Evolutionary conservation across 2,113 vertebrate species (phyloP), one percentile per base, ranked within the genome.

Genomic region (Dascyllus trimaculatus): DNA sequence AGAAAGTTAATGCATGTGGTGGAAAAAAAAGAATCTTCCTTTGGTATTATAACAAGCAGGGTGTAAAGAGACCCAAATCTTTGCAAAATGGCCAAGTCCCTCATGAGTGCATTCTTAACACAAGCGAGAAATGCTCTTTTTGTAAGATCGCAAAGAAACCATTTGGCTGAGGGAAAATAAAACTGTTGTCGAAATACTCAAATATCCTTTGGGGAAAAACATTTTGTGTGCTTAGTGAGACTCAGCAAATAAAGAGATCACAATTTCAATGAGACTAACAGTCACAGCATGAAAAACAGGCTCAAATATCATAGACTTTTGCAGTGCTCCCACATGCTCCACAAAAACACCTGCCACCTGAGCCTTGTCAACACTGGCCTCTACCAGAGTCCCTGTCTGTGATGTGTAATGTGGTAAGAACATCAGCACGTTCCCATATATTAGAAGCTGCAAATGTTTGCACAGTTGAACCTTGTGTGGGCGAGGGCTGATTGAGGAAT

Each of bases 341-440:
- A 53, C 22, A 48, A 48, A 24, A 49, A 66, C 38, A 70, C 69
- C 35, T 60, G 56, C 57, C 82, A 46, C 81, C 90, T 92, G 87
- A 88, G 65, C 71, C 88, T 87, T 93, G 92, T 95, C 93, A 94
- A 89, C 92, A 92, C 40, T 68, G 82, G 43, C 78, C 87, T 93
- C 88, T 88, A 91, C 49, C 74, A 62, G 24, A 48, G 13, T 21
- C 35, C 58, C 24, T 1, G n/a, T 63, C 22, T 22, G 2, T 48
- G 57, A 64, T 15, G 26, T 57, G n/a, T 80, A 61, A 58, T 69
- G 57, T 83, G 89, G 90, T 93, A 93, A 78, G 75, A 90, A 77
- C 82, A 83, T 73, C 71, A 54, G 70, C 11, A 59, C 13, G 32
- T 87, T 67, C 69, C 35, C 67, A 89, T 88, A 85, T 92, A 93